Percentiles rank a stretch among this genome's conserved stretches.
These are phyloP conservation scores for Eupelmus urozonus DNA, from an alignment of 2,888 invertebrate species.

Conservation along the genomic window DNA sequence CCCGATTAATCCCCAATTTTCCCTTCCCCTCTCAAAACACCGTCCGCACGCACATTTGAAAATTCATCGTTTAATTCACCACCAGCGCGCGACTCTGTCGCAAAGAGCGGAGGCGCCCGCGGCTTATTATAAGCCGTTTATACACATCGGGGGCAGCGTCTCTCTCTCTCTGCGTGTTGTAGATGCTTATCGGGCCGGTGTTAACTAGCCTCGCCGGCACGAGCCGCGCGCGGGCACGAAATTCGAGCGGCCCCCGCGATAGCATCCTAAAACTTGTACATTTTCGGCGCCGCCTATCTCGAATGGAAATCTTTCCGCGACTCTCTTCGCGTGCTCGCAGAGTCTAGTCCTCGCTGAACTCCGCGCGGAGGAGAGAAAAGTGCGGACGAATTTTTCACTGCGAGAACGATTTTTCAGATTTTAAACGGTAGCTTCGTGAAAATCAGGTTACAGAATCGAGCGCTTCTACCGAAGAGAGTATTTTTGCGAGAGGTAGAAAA, in stretches of 20 bases:
- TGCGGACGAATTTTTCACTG: too few species aligned
- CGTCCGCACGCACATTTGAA: background rate
- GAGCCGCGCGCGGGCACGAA: constrained; percentile 38
- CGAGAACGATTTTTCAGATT: too few species aligned
- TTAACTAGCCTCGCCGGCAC: constrained; percentile 65
- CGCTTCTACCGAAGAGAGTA: too few species aligned
- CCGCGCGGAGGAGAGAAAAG: too few species aligned
- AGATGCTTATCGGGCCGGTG: constrained; percentile 67
- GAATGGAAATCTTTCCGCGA: constrained; percentile 47
- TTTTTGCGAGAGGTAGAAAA: too few species aligned
- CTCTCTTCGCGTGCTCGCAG: too few species aligned
- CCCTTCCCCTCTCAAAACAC: too few species aligned
- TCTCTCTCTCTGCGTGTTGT: constrained; percentile 60
- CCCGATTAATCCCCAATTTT: too few species aligned
- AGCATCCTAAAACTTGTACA: constrained; percentile 50
- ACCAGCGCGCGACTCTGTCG: background rate
- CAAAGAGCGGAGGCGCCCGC: constrained; percentile 3
- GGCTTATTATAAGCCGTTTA: constrained; percentile 44
- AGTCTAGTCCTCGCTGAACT: too few species aligned
- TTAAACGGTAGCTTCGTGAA: too few species aligned
- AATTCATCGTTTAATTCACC: constrained; percentile 21
- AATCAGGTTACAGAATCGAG: too few species aligned
- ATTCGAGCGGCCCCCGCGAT: constrained; percentile 49
- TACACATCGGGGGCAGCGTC: constrained; percentile 31
- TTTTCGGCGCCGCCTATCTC: constrained; percentile 41